Evolutionary conservation across 1,140 invertebrate genomes (phyloP), one percentile per base, ranked within the genome.

Genomic region (Drosophila asahinai): DNA sequence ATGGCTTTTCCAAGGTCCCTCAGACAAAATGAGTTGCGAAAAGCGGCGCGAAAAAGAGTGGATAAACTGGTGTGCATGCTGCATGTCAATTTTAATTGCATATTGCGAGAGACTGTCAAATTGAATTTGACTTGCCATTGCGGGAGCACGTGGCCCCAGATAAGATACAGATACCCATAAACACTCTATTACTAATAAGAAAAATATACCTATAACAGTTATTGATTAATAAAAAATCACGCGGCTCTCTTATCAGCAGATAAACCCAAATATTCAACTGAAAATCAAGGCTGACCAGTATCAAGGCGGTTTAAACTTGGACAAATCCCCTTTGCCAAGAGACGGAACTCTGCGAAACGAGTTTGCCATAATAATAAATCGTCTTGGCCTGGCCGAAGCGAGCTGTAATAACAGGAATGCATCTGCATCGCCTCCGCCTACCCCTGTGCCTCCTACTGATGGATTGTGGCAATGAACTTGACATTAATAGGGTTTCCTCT

Each of bases 381-480:
- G 30, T 38, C 54, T 33, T 52, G 27, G 12, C 52, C 19, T 22
- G 27, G 17, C 49, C 25, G 8, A n/a, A 9, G 11, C 51, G 1
- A 54, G 33, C 8, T 40, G 33, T 14, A n/a, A 40, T 25, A 57
- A 57, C 33, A 17, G 60, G 45, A 42, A 71, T 49, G 51, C 54
- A 60, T 65, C 27, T 38, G 17, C 65, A 7, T 52, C 19, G 33
- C 22, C 22, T 22, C 30, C 36, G 42, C 30, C 57, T 38, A 9
- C 30, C 17, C 14, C 33, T 19, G 11, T 27, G 15, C 17, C 11
- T 9, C 17, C 14, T 1, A 14, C 30, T 80, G 63, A 83, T 73
- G 65, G 66, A 77, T 84, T 87, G 81, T 87, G 83, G 74, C 83
- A 92, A 87, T 91, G 83, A 91, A 92, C 91, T 90, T 92, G 91